A percentile compares a stretch with the other conserved stretches of the same genome.
These are phyloP conservation scores for Hermetia illucens DNA, from an alignment of 1,140 invertebrate species.

Conservation along the genomic window DNA sequence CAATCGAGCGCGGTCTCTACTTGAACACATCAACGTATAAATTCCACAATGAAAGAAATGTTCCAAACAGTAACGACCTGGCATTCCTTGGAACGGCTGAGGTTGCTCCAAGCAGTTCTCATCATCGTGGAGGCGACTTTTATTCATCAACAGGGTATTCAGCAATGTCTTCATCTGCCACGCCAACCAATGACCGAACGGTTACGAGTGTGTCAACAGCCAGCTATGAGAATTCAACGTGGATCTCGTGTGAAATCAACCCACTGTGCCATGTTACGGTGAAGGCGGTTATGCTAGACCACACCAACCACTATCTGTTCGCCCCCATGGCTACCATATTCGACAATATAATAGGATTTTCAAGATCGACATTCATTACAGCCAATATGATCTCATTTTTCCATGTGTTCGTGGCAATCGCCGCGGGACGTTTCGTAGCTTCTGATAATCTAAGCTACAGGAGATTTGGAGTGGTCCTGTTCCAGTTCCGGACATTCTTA, in stretches of 20 bases:
- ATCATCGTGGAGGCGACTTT: no score
- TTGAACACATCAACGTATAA: no score
- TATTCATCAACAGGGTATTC: no score
- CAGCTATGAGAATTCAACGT: slow-evolving; percentile 38
- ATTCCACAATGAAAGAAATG: no score
- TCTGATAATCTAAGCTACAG: slow-evolving; percentile 49
- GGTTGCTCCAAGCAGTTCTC: no score
- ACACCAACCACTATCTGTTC: slow-evolving; percentile 61
- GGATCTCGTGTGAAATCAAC: slow-evolving; percentile 49
- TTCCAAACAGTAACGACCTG: no score
- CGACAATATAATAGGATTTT: slow-evolving; percentile 46
- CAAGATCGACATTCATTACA: slow-evolving; percentile 46
- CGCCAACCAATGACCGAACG: no score
- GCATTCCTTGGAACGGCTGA: no score
- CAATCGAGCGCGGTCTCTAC: slow-evolving; percentile 30
- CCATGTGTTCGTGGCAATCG: slow-evolving; percentile 54
- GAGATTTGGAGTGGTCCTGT: slow-evolving; percentile 52
- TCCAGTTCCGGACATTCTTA: slow-evolving; percentile 59
- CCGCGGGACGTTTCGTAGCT: slow-evolving; percentile 51
- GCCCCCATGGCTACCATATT: slow-evolving; percentile 52
- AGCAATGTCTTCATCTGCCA: background rate
- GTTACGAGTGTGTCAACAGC: no score
- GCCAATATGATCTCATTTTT: slow-evolving; percentile 63
- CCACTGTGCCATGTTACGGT: slow-evolving; percentile 60
- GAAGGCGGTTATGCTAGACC: slow-evolving; percentile 58